Conservation (phyloP, 2,797 vertebrate species). For the Mormyrus hasselquistii region DNA sequence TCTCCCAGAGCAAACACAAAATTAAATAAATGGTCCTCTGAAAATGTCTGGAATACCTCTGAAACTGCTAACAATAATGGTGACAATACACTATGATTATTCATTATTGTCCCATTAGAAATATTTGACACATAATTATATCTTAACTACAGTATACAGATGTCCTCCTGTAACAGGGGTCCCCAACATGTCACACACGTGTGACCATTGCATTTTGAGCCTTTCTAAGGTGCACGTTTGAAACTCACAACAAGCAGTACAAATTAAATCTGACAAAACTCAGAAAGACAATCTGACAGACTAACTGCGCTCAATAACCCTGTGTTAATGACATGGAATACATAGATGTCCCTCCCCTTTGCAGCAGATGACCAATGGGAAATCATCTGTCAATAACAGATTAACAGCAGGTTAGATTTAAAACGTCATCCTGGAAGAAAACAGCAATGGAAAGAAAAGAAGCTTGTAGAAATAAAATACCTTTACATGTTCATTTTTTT, state of each 20-base stretch:
- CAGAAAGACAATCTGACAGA: not conserved
- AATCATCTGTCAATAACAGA: not conserved
- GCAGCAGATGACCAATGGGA: not conserved
- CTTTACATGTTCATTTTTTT: not conserved
- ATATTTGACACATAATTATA: not conserved
- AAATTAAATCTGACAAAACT: not conserved
- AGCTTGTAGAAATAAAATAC: too few species aligned
- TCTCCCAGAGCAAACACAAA: not conserved
- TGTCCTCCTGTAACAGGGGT: not conserved
- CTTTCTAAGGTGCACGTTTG: not conserved
- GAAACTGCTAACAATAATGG: not conserved
- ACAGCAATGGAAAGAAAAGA: too few species aligned
- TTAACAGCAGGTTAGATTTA: too few species aligned
- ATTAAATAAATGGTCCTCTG: not conserved
- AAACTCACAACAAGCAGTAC: not conserved
- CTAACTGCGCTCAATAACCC: not conserved
- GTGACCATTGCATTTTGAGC: not conserved
- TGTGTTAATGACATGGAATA: not conserved
- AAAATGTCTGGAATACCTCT: not conserved
- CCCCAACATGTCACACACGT: not conserved
- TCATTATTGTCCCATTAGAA: not conserved
- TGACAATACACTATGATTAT: not conserved
- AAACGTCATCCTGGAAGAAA: too few species aligned
- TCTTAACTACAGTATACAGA: not conserved
- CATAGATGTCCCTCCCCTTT: not conserved